Percentiles rank a stretch among this genome's conserved stretches.
These are phyloP conservation scores for Leptothorax acervorum DNA, from an alignment of 2,888 invertebrate species.

Conservation along the genomic window DNA sequence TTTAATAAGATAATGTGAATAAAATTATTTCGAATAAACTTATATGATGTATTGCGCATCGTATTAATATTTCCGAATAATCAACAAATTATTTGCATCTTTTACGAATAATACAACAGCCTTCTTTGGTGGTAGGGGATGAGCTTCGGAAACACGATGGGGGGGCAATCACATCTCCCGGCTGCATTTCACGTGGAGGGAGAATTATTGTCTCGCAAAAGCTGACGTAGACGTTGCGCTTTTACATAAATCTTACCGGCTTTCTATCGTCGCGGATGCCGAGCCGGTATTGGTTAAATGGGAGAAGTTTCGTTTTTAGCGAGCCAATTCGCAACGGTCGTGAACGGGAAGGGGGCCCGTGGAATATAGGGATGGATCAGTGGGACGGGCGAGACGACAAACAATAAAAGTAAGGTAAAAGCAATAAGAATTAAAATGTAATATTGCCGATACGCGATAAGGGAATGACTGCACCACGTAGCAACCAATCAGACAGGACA, in stretches of 20 bases:
- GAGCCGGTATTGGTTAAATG: constrained; percentile 68
- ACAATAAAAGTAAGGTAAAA: constrained; percentile 42
- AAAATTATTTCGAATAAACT: neutral
- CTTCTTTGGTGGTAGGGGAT: neutral
- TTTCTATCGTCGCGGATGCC: constrained; percentile 52
- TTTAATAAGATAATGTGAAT: neutral
- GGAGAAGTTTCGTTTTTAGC: constrained; percentile 73
- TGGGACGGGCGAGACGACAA: constrained; percentile 17
- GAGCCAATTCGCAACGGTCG: constrained; percentile 62
- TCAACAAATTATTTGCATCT: neutral
- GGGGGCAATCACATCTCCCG: constrained; percentile 45
- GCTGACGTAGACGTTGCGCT: constrained; percentile 57
- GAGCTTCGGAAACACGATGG: constrained; percentile 12
- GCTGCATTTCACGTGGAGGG: constrained; percentile 30
- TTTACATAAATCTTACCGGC: constrained; percentile 54
- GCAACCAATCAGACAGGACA: constrained; percentile 25
- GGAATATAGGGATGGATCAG: constrained; percentile 12
- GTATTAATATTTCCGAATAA: neutral
- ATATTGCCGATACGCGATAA: constrained; percentile 42
- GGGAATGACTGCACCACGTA: constrained; percentile 31
- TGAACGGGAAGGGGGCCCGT: neutral
- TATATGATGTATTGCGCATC: neutral
- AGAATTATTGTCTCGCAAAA: constrained; percentile 67
- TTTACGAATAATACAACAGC: constrained; percentile 6
- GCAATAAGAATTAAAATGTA: constrained; percentile 50